Evolutionary conservation across 2,797 vertebrate genomes (phyloP), one percentile per base, ranked within the genome.

Genomic region (Pristis pectinata): DNA sequence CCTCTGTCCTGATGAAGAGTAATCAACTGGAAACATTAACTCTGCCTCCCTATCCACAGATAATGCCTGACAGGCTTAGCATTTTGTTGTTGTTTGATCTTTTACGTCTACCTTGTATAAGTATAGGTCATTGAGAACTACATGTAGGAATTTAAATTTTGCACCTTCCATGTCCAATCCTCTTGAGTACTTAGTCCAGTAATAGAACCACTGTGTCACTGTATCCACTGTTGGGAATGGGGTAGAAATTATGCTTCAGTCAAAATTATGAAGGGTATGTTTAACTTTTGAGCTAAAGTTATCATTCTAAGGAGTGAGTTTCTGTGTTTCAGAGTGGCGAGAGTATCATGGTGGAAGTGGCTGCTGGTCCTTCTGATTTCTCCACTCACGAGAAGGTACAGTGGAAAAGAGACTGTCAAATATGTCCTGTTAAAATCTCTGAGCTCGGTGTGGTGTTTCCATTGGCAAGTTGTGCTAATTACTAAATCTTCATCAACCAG

Each of bases 301-400:
- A 3, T 56, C 2, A 77, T 64, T 64, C 94, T 53, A 53, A 76
- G 77, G 44, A 94, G 72, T 64, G 44, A 56, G n/a, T 41, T 61
- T 94, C 93, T 82, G 59, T 94, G 44, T 94, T 94, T 61, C 96
- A 99, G 99, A 99, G 97, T 15, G 98, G 98, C 17, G 98, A 98
- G 95, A 99, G 99, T 95, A 99, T 99, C 96, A 99, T 99, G 99
- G 98, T 99, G 95, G 98, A 99, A 96, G 99, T 99, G 83, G 99
- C 98, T 22, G 98, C 98, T 0, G 99, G 99, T 95, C 99, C 99
- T 0, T 98, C 98, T 0, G 97, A 99, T 96, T 99, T 98, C 0
- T 97, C 97, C 95, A 97, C 97, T 19, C 98, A 98, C 0, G 99
- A 99, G 96, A 99, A 99, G 98, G 99, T 99, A 96, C 34, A 95